Base-by-base conservation (phyloP, 2,797 vertebrate genomes). In the Enteromius thamalakanensis region DNA sequence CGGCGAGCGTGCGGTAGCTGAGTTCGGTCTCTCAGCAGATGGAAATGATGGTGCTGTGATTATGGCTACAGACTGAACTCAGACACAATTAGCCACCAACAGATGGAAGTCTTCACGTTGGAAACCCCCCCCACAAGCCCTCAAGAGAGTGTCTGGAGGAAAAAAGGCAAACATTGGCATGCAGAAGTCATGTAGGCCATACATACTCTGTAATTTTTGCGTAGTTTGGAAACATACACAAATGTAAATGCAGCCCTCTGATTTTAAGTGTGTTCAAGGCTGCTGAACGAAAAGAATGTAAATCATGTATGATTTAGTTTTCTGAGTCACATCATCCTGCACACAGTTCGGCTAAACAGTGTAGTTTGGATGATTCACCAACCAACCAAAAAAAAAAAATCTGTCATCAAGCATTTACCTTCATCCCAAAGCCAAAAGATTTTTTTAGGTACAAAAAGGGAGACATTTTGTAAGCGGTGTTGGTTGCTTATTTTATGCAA, bases 21-120 rank as follows among this genome's bases (percentile, higher is more conserved):
- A 72, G 86, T 88, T 88, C 80, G 69, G 62, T 89, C 89, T 83
- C 65, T 64, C 81, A 45, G 86, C 91, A 91, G 91, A 91, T 91
- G 87, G 90, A 92, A 92, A 91, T 87, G 84, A 90, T 90, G 91
- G 89, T 89, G 83, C 87, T 89, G 87, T 89, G 90, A 93, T 89
- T 87, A 87, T 87, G 87, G 88, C 91, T 91, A 90, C 70, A 89
- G 81, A 89, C 82, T 64, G 86, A 90, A 88, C 82, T 82, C 89
- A 91, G 88, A 90, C 89, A 92, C 92, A 89, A 90, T 92, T 92
- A 92, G 85, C 84, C 86, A 81, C 68, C 64, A 87, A 86, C 89
- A 89, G 82, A 89, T 90, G 88, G 88, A 88, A 88, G 76, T 77
- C 85, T 87, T 90, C 87, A 89, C 19, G 76, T 81, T 86, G 51